Evolutionary conservation across 92 coral and sea anemone species (phyloP).

Genomic region (Porites evermanni): DNA sequence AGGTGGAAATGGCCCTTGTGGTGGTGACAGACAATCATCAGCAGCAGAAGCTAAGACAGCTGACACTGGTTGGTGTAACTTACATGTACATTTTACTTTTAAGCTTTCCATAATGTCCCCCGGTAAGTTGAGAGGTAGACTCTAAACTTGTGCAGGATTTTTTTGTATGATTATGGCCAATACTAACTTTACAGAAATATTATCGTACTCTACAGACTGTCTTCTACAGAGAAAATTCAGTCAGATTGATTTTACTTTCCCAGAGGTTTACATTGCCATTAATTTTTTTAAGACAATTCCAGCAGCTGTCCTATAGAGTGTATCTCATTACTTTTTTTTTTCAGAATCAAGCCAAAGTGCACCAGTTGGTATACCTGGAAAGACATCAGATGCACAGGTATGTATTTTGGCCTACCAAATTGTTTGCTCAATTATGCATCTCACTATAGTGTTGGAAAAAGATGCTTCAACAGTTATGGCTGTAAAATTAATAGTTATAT

Average conservation of each 20-base stretch:
- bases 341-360: conserved; percentile 36
- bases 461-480: background rate
- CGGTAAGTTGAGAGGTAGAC: background rate
- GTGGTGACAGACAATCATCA: conserved; percentile 32
- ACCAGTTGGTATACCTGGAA: conserved; percentile 10
- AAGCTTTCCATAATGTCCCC: background rate
- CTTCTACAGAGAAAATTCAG: too few species aligned
- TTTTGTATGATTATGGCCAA: too few species aligned
- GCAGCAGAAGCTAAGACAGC: conserved; percentile 35
- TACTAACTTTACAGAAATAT: too few species aligned
- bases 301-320: background rate
- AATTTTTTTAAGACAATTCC: too few species aligned
- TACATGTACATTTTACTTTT: background rate
- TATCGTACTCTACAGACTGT: too few species aligned
- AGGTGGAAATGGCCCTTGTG: conserved; percentile 31
- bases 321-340: background rate
- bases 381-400: conserved; percentile 40
- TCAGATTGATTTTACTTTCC: too few species aligned
- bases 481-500: background rate
- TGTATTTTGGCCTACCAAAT: background rate
- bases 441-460: too few species aligned
- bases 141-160: too few species aligned
- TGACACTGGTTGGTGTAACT: conserved; percentile 23
- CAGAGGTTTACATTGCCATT: too few species aligned
- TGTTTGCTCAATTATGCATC: background rate